Conservation (phyloP, 1,140 invertebrate genomes). For the Drosophila tsacasi region DNA sequence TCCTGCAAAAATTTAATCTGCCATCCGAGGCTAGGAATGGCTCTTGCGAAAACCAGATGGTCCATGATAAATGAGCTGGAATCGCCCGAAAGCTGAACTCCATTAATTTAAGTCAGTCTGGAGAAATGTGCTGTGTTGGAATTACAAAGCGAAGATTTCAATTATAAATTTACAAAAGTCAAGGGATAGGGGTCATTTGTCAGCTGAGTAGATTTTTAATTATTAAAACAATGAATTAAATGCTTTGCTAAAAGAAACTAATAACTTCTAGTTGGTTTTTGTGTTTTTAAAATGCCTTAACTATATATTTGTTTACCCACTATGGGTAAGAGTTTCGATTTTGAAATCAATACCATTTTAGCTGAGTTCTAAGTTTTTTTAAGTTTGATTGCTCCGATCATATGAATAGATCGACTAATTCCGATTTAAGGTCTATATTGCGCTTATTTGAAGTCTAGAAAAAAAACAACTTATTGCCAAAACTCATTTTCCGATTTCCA, state of each 20-base stretch:
- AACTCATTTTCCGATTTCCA: background rate
- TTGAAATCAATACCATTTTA: too few relatives aligned
- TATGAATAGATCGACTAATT: too few relatives aligned
- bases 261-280: background rate
- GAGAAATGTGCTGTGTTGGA: constrained; percentile 7
- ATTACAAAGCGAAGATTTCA: constrained; percentile 19
- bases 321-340: background rate
- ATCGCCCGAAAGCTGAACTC: constrained; percentile 14
- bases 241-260: background rate
- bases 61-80: constrained; percentile 35
- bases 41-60: constrained; percentile 19
- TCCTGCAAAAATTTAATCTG: constrained; percentile 6
- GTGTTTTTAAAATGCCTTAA: too few relatives aligned
- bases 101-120: constrained; percentile 35
- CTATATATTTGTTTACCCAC: background rate
- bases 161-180: constrained; percentile 24
- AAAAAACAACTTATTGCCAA: background rate
- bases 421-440: too few relatives aligned
- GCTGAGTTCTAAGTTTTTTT: too few relatives aligned
- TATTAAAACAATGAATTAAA: background rate
- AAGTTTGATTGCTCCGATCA: too few relatives aligned
- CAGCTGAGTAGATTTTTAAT: background rate
- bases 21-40: constrained; percentile 6
- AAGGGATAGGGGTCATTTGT: background rate
- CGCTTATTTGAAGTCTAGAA: too few relatives aligned